Percentiles rank a stretch among this genome's conserved stretches.
These are phyloP conservation scores for Tetragonisca angustula DNA, from an alignment of 2,888 invertebrate genomes.

Conservation along the genomic window DNA sequence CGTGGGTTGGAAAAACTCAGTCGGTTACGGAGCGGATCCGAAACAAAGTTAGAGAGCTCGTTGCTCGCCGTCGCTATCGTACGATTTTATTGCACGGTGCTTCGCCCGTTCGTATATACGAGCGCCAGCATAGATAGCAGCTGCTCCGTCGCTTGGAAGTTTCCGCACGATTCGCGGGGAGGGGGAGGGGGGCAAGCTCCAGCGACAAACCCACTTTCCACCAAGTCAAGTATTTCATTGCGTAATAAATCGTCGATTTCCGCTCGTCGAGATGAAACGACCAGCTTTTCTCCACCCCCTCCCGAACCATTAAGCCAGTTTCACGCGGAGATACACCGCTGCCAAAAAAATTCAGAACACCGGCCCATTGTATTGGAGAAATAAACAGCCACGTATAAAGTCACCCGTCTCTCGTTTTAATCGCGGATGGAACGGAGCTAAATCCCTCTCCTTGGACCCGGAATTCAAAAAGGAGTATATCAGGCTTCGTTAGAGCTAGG, in stretches of 20 bases:
- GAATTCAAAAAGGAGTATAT: too few species aligned
- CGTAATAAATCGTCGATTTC: constrained; percentile 55
- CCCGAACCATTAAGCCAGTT: background rate
- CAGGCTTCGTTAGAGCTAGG: too few species aligned
- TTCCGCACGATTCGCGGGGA: constrained; percentile 36
- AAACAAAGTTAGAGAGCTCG: constrained; percentile 66
- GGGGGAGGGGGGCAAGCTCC: background rate
- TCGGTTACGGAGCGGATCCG: constrained; percentile 37
- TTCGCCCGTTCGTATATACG: constrained; percentile 61
- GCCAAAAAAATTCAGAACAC: too few species aligned
- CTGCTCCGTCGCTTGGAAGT: constrained; percentile 61
- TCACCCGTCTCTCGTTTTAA: too few species aligned
- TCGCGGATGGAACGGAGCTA: too few species aligned
- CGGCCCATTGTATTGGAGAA: too few species aligned
- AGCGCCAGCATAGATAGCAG: constrained; percentile 53
- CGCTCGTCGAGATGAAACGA: constrained; percentile 40
- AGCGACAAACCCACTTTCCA: constrained; percentile 51
- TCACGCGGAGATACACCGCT: too few species aligned
- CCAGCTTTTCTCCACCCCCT: background rate
- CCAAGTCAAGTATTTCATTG: constrained; percentile 47
- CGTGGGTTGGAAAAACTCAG: constrained; percentile 37
- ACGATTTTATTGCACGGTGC: constrained; percentile 68
- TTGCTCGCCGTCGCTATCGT: constrained; percentile 55
- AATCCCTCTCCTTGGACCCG: too few species aligned
- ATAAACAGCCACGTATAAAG: too few species aligned